Percentiles rank a stretch among this genome's conserved stretches.
Conservation (phyloP, 1,140 invertebrate genomes). For the Eriocheir sinensis region DNA sequence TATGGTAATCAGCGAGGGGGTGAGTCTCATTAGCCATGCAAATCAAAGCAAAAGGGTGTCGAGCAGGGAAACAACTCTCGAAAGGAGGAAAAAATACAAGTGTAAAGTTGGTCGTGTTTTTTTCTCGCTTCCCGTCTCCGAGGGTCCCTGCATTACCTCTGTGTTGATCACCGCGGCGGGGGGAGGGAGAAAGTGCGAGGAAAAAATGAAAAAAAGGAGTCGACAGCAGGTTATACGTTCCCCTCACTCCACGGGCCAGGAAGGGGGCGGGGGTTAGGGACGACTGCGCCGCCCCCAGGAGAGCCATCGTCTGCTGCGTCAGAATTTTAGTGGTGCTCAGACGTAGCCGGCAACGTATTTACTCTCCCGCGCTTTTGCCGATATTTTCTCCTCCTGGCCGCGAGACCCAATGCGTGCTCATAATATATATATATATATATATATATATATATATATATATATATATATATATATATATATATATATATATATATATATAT, state of each 20-base stretch:
- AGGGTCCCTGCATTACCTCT: neutral
- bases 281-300: neutral
- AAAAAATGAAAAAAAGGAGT: too few species aligned
- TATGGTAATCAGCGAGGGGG: slow-evolving; percentile 11
- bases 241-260: neutral
- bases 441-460: too few species aligned
- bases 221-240: too few species aligned
- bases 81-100: slow-evolving; percentile 26
- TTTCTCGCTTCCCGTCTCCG: neutral
- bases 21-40: slow-evolving; percentile 2
- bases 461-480: too few species aligned
- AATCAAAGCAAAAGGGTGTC: slow-evolving; percentile 15
- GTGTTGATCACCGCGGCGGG: neutral
- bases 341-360: neutral
- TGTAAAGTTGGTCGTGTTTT: slow-evolving; percentile 16
- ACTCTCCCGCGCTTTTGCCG: neutral
- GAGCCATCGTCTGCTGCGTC: neutral
- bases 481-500: too few species aligned
- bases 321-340: neutral
- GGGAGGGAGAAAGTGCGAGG: neutral
- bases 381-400: too few species aligned
- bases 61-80: neutral
- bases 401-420: too few species aligned
- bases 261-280: neutral
- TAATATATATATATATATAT: too few species aligned